Evolutionary conservation across 2,888 invertebrate genomes (phyloP), one percentile per base, ranked within the genome.

Genomic region (Furcula furcula): DNA sequence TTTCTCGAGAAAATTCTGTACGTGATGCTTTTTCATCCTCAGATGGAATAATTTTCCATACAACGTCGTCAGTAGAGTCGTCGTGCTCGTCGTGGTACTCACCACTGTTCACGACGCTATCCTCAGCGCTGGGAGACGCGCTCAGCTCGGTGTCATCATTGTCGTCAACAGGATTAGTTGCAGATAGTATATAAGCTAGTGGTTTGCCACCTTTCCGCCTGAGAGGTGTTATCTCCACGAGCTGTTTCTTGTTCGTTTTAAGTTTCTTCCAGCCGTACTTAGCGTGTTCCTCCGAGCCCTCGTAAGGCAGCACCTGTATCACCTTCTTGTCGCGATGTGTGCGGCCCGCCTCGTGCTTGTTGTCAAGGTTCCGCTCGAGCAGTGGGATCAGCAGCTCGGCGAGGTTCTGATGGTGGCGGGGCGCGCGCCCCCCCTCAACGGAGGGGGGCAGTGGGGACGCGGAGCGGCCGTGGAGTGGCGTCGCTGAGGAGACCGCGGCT

Each of bases 131-230:
- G 6, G 16, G 6, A 2, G 7, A 3, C 7, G 7, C 12, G 10
- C 21, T 21, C 5, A 10, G 5, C 6, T 21, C 10, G 1, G 7
- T 7, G 2, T 7, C 12, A 12, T 23, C 16, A 6, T 16, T 16
- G 16, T 16, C 12, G 12, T 7, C 11, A 4, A 29, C 51, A 0
- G 29, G 18, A 2, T 53, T 44, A 0, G 53, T 48, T 0, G 53
- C 53, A 0, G 53, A 47, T 0, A 53, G 48, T 3, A 53, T 53
- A 7, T 53, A 53, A 0, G 53, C 53, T 2, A 53, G 21, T 1
- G 56, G 56, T 4, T 53, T 52, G n/a, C 45, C 9, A 0, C 48
- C 48, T 7, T 55, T 55, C 0, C 47, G 31, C n/a, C 47, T 44
- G 2, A 53, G 7, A 0, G 53, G 53, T 1, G 53, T 53, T 2